Base-by-base conservation (phyloP, 1,140 invertebrate species). In the Ladona fulva region DNA sequence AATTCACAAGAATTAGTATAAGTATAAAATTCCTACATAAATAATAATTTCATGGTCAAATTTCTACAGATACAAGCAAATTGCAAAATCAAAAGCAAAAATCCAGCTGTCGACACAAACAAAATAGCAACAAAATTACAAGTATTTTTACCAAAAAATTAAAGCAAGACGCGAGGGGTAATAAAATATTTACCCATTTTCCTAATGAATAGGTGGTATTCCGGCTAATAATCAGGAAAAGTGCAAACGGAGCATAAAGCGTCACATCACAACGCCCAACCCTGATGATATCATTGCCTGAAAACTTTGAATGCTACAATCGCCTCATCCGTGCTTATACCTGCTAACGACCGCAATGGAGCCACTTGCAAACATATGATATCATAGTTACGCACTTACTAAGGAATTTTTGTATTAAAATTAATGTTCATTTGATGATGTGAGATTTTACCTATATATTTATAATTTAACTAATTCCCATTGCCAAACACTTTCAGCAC, bases 341-440 rank as follows among this genome's bases (percentile, higher is more conserved):
- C 14, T 12, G 52, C 52, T 19, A 12, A 66, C 52, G 16, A 66
- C 52, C 52, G 52, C n/a, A 16, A 22, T 66, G 52, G 52, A 66
- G 52, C 52, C 52, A 66, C 52, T 66, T 66, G 52, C 52, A 66
- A 66, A 66, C 52, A 66, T 66, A 66, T 66, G 52, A 66, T 66
- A 66, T 66, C 16, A 66, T 66, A 66, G 29, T 37, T 37, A 37
- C 29, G 29, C 29, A 37, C 8, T 37, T 37, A 1, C 29, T 5
- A 37, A 37, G 29, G 29, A 37, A 37, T 37, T 37, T 37, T 37
- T 37, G 29, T 37, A 1, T n/a, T 5, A 37, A 37, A 37, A 37
- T 5, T 37, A 37, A 37, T 37, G 29, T 8, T n/a, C 29, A 5
- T 8, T 1, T 37, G 29, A 37, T 37, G 29, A 37, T 37, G 1